phyloP scores from a whole-genome alignment of 2,113 vertebrate species.

The Alethe diademata region DNA sequence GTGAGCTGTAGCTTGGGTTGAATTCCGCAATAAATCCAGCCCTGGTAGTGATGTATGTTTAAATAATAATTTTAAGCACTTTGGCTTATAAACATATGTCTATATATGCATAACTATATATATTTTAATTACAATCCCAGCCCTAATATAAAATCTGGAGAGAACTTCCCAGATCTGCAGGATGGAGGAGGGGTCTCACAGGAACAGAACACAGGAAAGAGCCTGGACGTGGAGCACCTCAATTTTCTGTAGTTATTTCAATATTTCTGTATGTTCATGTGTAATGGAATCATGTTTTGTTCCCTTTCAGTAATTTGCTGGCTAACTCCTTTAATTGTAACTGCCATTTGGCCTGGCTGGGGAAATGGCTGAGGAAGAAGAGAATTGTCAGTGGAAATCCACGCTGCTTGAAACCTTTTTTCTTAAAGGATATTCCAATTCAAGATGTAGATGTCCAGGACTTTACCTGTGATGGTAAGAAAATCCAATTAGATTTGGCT shows the following conservation, averaged over 20 bases:
- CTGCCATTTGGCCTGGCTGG: conserved; percentile 96
- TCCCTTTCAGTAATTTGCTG: conserved; percentile 87
- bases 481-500: not conserved
- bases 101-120: not conserved
- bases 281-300: not conserved
- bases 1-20: not conserved
- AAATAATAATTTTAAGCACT: not conserved
- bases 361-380: conserved; percentile 93
- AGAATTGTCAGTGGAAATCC: conserved; percentile 96
- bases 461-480: conserved; percentile 94
- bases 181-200: not conserved
- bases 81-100: not conserved
- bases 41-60: not conserved
- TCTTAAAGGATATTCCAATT: conserved; percentile 98
- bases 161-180: not conserved
- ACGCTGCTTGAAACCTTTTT: conserved; percentile 93
- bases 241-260: not conserved
- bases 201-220: not conserved
- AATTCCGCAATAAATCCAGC: not conserved
- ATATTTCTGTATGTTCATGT: not conserved
- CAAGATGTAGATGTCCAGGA: conserved; percentile 95
- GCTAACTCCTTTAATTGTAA: conserved; percentile 97
- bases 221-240: not conserved
- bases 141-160: not conserved
- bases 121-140: not conserved